These are phyloP conservation scores for Micropterix aruncella DNA, from an alignment of 2,888 invertebrate genomes.

Conservation along the genomic window DNA sequence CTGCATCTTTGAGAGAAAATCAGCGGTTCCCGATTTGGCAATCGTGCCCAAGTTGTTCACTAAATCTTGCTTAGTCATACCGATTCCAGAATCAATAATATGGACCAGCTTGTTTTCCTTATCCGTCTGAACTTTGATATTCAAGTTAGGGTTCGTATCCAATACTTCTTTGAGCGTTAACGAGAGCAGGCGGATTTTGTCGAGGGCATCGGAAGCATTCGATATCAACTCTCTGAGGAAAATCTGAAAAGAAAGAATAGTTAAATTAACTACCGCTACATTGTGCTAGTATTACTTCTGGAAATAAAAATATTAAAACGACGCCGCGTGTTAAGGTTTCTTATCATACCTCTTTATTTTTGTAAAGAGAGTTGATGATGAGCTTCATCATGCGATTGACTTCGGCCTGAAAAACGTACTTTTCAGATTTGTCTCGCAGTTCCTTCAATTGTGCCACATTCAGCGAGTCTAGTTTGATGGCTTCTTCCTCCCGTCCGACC, in stretches of 20 bases:
- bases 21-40: slow-evolving; percentile 94
- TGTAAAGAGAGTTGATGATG: slow-evolving; percentile 97
- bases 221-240: slow-evolving; percentile 96
- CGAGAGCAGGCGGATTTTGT: slow-evolving; percentile 90
- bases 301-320: no score
- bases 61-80: slow-evolving; percentile 91
- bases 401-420: slow-evolving; percentile 91
- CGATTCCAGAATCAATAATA: slow-evolving; percentile 93
- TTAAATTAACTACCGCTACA: no score
- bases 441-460: slow-evolving; percentile 91
- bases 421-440: slow-evolving; percentile 76
- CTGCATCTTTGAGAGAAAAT: slow-evolving; percentile 87
- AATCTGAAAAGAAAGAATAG: slow-evolving; percentile 48
- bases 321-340: no score
- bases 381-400: slow-evolving; percentile 99
- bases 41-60: slow-evolving; percentile 96
- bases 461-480: slow-evolving; percentile 88
- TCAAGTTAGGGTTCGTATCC: slow-evolving; percentile 65
- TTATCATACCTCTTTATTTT: slow-evolving; percentile 97
- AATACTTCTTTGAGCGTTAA: slow-evolving; percentile 76
- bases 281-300: no score
- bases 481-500: slow-evolving; percentile 86
- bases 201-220: slow-evolving; percentile 97
- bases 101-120: slow-evolving; percentile 84
- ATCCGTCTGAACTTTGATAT: slow-evolving; percentile 86